These are phyloP conservation scores for Oreochromis aureus DNA, from an alignment of 2,113 vertebrate species.

Conservation along the genomic window DNA sequence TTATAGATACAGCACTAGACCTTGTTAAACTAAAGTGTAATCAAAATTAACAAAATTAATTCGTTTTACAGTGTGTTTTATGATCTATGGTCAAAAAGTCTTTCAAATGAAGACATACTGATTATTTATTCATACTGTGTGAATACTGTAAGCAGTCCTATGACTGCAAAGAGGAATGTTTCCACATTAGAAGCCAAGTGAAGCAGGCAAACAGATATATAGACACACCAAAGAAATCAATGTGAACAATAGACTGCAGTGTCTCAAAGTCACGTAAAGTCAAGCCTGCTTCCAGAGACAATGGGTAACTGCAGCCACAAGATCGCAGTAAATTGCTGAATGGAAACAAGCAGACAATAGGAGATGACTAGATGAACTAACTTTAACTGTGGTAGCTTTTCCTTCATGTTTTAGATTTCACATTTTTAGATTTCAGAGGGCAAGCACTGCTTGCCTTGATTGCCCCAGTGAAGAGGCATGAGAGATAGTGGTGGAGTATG, in stretches of 20 bases:
- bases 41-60: neutral
- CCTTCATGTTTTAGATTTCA: neutral
- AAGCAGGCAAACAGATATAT: neutral
- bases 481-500: neutral
- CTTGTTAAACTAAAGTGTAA: neutral
- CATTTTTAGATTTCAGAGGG: neutral
- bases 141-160: neutral
- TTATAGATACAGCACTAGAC: neutral
- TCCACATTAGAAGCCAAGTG: neutral
- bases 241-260: neutral
- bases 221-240: neutral
- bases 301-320: neutral
- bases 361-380: neutral
- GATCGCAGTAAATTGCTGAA: neutral
- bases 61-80: neutral
- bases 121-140: neutral
- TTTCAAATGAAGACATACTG: neutral
- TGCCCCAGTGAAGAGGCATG: neutral
- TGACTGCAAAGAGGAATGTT: neutral
- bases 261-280: neutral
- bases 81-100: neutral
- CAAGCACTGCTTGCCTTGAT: neutral
- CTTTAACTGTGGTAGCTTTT: neutral
- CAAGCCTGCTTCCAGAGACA: neutral
- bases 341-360: neutral